A percentile compares a stretch with the other conserved stretches of the same genome.
Conservation (phyloP, 2,888 invertebrate genomes). For the Lithophane ornitopus region DNA sequence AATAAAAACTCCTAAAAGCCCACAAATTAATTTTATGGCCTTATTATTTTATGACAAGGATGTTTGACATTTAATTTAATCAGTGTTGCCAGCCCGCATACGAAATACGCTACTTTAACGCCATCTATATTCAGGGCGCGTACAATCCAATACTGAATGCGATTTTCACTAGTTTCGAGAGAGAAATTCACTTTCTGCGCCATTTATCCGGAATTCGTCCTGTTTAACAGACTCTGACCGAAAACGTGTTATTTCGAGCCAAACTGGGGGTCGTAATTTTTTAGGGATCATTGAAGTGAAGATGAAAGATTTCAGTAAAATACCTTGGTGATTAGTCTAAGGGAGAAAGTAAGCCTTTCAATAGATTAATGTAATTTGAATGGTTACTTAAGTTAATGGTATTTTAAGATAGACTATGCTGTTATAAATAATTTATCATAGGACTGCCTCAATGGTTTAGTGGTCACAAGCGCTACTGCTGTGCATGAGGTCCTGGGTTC, state of each 20-base stretch:
- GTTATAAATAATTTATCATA: background rate
- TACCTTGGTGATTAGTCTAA: background rate
- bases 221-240: conserved; percentile 56
- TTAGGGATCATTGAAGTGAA: conserved; percentile 27
- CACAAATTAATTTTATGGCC: conserved; percentile 57
- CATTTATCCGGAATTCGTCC: conserved; percentile 72
- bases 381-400: background rate
- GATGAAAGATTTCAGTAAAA: conserved; percentile 3
- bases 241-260: conserved; percentile 30
- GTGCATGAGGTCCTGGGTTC: background rate
- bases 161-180: conserved; percentile 83
- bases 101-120: conserved; percentile 64
- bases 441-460: background rate
- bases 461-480: background rate
- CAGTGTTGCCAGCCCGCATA: conserved; percentile 67
- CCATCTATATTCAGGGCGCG: conserved; percentile 75
- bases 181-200: conserved; percentile 85
- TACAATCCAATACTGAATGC: conserved; percentile 72
- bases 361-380: background rate
- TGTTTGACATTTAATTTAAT: conserved; percentile 66
- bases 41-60: conserved; percentile 62
- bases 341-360: background rate
- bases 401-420: background rate
- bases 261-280: conserved; percentile 46
- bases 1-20: conserved; percentile 44